Percentiles rank a stretch among this genome's conserved stretches.
These are phyloP conservation scores for Helicorthomorpha holstii DNA, from an alignment of 1,140 invertebrate genomes.

Conservation along the genomic window DNA sequence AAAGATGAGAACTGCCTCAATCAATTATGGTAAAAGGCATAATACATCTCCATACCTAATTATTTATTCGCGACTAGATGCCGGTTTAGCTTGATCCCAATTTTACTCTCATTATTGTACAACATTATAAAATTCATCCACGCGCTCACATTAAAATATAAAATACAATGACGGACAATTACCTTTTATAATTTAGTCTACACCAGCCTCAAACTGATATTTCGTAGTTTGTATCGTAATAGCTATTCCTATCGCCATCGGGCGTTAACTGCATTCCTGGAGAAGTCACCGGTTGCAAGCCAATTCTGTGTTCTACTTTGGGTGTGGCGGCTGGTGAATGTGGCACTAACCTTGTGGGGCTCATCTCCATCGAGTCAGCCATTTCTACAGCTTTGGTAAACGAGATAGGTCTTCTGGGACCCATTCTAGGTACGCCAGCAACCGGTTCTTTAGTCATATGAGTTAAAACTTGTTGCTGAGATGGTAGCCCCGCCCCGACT, in stretches of 20 bases:
- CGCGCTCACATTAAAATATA: too few species aligned
- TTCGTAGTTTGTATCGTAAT: constrained; percentile 92
- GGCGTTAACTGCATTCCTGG: constrained; percentile 8
- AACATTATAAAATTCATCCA: too few species aligned
- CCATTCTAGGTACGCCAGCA: constrained; percentile 7
- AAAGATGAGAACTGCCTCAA: too few species aligned
- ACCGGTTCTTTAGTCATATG: constrained; percentile 15
- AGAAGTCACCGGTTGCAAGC: background rate
- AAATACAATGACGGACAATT: too few species aligned
- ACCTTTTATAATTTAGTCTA: too few species aligned
- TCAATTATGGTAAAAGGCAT: too few species aligned
- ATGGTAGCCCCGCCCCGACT: constrained; percentile 8
- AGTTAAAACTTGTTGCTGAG: constrained; percentile 2
- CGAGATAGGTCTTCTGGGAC: constrained; percentile 53
- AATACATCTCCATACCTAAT: too few species aligned
- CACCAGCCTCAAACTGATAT: constrained; percentile 64
- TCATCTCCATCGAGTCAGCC: constrained; percentile 41
- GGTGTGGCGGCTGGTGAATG: constrained; percentile 13
- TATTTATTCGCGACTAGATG: too few species aligned
- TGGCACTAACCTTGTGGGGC: constrained; percentile 10
- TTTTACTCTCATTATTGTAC: too few species aligned
- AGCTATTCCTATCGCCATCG: constrained; percentile 58
- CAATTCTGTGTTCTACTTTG: constrained; percentile 7
- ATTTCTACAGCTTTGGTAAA: constrained; percentile 82
- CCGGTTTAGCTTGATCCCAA: too few species aligned